A percentile compares a stretch with the other conserved stretches of the same genome.
Conservation (phyloP, 2,113 vertebrate genomes). For the Notiomystis cincta region DNA sequence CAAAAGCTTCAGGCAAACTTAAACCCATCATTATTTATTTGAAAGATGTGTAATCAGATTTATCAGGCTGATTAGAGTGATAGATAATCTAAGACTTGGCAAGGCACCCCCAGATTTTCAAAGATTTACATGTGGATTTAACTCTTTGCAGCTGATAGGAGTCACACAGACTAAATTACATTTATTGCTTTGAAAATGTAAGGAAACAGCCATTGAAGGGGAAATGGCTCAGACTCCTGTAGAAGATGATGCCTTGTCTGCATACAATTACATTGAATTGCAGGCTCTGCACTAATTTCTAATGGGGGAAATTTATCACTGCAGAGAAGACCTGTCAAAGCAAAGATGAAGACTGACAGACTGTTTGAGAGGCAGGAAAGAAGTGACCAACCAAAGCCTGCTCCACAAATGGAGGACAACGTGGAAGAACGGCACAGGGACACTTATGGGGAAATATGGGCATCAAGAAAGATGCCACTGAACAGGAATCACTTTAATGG, state of each 20-base stretch:
- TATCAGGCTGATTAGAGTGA: background rate
- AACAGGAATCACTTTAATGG: background rate
- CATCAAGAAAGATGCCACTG: background rate
- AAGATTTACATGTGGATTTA: background rate
- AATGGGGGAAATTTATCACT: conserved; percentile 28
- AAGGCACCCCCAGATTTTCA: background rate
- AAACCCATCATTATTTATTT: conserved; percentile 23
- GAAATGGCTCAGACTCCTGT: background rate
- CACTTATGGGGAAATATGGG: background rate
- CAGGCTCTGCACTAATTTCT: conserved; percentile 38
- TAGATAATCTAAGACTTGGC: background rate
- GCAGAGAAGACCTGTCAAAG: background rate
- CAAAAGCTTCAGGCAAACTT: conserved; percentile 10
- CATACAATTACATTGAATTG: conserved; percentile 25
- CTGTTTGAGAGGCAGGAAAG: background rate
- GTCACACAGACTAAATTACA: background rate
- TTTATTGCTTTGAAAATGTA: background rate
- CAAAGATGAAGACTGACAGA: conserved; percentile 4
- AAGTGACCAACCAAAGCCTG: background rate
- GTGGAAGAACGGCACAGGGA: background rate
- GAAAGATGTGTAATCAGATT: background rate
- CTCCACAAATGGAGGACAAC: background rate
- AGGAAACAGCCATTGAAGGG: background rate
- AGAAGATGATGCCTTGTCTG: background rate
- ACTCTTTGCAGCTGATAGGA: background rate